phyloP scores from a whole-genome alignment of 2,113 vertebrate species.

The Chroicocephalus ridibundus region DNA sequence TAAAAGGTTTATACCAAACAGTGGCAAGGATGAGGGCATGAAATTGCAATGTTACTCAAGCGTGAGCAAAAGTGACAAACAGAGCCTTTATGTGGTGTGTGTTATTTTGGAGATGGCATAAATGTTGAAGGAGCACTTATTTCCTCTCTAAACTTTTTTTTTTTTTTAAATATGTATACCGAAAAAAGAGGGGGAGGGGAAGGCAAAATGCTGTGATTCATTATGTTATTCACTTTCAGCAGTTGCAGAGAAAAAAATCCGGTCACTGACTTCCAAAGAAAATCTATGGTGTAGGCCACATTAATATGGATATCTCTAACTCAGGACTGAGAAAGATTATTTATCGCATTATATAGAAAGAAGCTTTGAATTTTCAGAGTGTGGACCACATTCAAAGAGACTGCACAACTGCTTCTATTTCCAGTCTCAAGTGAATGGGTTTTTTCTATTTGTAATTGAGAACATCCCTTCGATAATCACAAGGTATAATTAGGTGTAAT shows the following conservation, averaged over 20 bases:
- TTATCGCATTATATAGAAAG: background rate
- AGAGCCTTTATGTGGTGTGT: background rate
- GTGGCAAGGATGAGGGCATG: background rate
- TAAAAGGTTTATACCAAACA: background rate
- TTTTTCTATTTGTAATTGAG: background rate
- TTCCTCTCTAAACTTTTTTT: background rate
- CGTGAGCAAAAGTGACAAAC: background rate
- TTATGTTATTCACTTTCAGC: background rate
- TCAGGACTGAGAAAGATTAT: background rate
- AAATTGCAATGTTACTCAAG: background rate
- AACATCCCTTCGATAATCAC: background rate
- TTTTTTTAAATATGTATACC: background rate
- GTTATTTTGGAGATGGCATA: background rate
- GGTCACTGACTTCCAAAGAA: background rate
- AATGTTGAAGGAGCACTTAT: background rate
- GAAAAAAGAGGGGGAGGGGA: background rate
- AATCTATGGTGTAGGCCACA: background rate
- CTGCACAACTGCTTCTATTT: background rate
- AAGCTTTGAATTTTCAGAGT: background rate
- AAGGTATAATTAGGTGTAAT: background rate
- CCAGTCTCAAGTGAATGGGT: background rate
- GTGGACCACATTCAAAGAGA: background rate
- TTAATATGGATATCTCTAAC: background rate
- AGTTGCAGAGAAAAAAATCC: background rate
- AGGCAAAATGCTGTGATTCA: background rate